phyloP scores from a whole-genome alignment of 2,888 invertebrate genomes.

The Dendrolimus pini region DNA sequence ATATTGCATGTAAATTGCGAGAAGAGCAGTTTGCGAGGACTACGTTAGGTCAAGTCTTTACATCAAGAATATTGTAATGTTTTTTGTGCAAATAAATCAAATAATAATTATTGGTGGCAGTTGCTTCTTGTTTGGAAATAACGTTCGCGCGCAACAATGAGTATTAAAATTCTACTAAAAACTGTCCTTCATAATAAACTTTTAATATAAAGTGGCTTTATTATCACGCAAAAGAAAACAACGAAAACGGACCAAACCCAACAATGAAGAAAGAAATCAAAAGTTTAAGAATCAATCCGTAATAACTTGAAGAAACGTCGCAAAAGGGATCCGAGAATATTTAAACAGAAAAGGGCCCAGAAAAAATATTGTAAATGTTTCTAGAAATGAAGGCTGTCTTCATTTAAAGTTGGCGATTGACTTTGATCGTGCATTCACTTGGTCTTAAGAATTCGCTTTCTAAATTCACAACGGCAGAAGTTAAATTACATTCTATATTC shows the following conservation, averaged over 20 bases:
- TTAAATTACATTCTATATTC: too few relatives aligned
- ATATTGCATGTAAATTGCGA: neutral
- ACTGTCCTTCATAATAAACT: too few relatives aligned
- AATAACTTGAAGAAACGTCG: neutral
- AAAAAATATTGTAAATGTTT: neutral
- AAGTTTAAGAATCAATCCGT: constrained; percentile 10
- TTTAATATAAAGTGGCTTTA: too few relatives aligned
- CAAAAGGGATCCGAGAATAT: neutral
- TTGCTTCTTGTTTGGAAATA: too few relatives aligned
- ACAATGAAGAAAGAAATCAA: constrained; percentile 1
- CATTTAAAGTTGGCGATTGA: neutral
- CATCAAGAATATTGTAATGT: neutral
- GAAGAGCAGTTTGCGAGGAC: neutral
- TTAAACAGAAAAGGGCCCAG: neutral
- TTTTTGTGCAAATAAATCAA: neutral
- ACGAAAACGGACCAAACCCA: neutral
- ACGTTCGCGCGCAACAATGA: too few relatives aligned
- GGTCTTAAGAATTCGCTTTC: too few relatives aligned
- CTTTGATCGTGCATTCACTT: neutral
- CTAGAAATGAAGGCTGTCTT: neutral
- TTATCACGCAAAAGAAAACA: neutral
- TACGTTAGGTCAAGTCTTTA: neutral
- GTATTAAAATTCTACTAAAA: too few relatives aligned
- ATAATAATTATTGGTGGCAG: too few relatives aligned
- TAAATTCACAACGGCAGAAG: too few relatives aligned